A percentile compares a stretch with the other conserved stretches of the same genome.
These are phyloP conservation scores for Drymodes brunneopygia DNA, from an alignment of 2,113 vertebrate species.

Conservation along the genomic window DNA sequence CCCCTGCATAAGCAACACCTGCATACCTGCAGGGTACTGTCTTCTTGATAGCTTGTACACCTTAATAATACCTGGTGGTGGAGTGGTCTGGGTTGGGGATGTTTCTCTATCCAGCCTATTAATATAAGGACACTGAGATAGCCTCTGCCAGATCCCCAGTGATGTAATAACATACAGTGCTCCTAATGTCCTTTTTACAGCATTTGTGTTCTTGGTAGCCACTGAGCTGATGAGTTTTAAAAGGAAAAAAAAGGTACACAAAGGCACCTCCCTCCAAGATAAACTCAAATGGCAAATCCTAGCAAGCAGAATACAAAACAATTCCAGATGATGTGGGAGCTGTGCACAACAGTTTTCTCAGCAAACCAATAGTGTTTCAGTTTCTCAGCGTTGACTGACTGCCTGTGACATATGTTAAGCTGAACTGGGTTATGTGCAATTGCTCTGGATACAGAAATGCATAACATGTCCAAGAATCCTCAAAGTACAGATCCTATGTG, in stretches of 20 bases:
- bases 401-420: background rate
- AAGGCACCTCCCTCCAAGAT: background rate
- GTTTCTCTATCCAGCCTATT: background rate
- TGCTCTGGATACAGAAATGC: background rate
- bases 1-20: constrained; percentile 60
- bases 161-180: background rate
- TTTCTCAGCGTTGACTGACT: background rate
- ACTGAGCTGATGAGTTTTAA: background rate
- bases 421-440: background rate
- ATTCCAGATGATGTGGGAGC: background rate
- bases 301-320: background rate
- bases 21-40: constrained; percentile 58
- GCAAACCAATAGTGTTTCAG: background rate
- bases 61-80: constrained; percentile 14
- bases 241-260: background rate
- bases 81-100: background rate
- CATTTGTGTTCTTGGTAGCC: background rate
- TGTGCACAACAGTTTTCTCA: background rate
- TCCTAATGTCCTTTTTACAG: background rate
- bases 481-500: background rate
- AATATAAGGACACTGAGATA: background rate
- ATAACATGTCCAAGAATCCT: background rate
- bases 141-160: background rate
- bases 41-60: constrained; percentile 27
- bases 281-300: background rate